Conservation (phyloP, 2,113 vertebrate species). For the Corvus cornix region DNA sequence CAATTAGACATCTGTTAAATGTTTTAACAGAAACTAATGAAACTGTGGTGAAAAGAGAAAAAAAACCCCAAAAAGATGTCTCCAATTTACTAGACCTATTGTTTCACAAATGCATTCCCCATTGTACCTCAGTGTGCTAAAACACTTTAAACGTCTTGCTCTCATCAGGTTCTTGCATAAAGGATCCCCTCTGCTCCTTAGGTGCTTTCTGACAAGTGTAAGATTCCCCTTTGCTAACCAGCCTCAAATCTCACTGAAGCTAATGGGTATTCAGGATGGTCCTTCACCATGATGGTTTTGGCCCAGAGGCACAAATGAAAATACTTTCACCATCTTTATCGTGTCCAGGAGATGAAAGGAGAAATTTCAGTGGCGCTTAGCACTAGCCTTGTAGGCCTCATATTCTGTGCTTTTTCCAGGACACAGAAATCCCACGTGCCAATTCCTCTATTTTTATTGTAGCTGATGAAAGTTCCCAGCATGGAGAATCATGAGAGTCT, state of each 20-base stretch:
- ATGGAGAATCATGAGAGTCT: background rate
- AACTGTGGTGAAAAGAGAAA: conserved; percentile 13
- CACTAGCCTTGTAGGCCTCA: background rate
- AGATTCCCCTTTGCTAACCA: conserved; percentile 23
- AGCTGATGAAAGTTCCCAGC: conserved; percentile 44
- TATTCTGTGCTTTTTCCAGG: background rate
- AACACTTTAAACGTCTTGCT: conserved; percentile 4
- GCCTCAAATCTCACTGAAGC: conserved; percentile 37
- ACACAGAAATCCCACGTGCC: background rate
- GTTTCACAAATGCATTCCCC: conserved; percentile 44
- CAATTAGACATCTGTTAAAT: conserved; percentile 58
- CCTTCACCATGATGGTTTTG: background rate
- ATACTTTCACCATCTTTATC: conserved; percentile 43
- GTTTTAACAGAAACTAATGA: conserved; percentile 36
- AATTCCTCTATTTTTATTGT: conserved; percentile 41
- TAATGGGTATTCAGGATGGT: conserved; percentile 40
- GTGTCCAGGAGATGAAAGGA: conserved; percentile 55
- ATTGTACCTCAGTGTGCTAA: conserved; percentile 34
- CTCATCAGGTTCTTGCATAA: conserved; percentile 53
- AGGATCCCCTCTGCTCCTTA: conserved; percentile 46
- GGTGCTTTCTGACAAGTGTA: conserved; percentile 44
- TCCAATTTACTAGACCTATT: conserved; percentile 28
- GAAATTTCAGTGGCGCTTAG: background rate
- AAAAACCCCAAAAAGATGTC: background rate
- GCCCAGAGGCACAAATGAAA: conserved; percentile 48